Evolutionary conservation across 2,888 invertebrate genomes (phyloP), one percentile per base, ranked within the genome.

Genomic region (Chrysotoxum bicinctum): DNA sequence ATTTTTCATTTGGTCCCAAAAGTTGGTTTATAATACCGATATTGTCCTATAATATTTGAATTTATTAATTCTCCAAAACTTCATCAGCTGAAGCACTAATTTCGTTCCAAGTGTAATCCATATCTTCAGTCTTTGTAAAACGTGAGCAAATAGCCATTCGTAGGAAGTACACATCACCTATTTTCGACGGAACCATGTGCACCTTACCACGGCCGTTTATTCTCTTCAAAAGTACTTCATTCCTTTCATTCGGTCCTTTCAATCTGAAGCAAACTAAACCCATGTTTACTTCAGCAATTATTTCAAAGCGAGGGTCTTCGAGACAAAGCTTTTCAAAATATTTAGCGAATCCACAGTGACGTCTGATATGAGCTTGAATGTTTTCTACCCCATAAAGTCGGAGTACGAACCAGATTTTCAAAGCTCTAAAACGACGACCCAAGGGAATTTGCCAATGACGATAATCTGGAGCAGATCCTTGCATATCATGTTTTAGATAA

Each of bases 401-500:
- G 87, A 99, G 92, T 0, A 98, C 98, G 90, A 99, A 99, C 99
- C 99, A 99, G 21, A 99, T 92, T 91, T 99, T 99, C 26, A 99
- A 92, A 0, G 98, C 95, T 78, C 99, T 94, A 93, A 99, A 99
- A 87, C 98, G 94, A 84, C 99, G 94, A 0, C 99, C 98, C 37
- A 99, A 92, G 6, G 98, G 98, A 87, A 99, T 98, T 93, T 98
- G 98, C 98, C 98, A 99, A 90, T 99, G 98, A 92, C 98, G 95
- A 90, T 98, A 98, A 91, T 99, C 99, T 0, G 98, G 98, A 0
- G 96, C 97, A 3, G 95, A 94, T 12, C 97, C 97, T 90, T 98
- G 97, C 92, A 96, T 95, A 82, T 97, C 97, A 90, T 99, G 98
- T 91, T 98, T 98, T 85, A 99, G 93, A 90, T 99, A 99, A 0